Percentiles rank a stretch among this genome's conserved stretches.
Conservation (phyloP, 2,113 vertebrate species). For the Tragelaphus scriptus region DNA sequence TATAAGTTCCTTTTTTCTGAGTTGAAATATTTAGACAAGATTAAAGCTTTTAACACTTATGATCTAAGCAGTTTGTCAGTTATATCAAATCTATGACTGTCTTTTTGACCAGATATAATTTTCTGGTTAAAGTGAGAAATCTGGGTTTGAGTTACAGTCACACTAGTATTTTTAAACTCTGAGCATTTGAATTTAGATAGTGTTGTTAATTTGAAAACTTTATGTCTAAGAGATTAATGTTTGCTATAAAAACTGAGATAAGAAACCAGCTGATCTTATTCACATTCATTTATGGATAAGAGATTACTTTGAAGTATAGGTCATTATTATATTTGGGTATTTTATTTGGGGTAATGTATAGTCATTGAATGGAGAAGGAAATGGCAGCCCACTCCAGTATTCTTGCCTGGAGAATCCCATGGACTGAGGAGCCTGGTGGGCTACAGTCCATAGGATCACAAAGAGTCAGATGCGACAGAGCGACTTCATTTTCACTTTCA, state of each 20-base stretch:
- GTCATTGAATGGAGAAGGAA: neutral
- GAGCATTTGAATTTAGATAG: constrained; percentile 6
- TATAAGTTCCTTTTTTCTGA: neutral
- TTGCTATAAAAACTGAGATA: constrained; percentile 15
- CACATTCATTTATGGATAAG: neutral
- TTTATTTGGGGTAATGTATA: neutral
- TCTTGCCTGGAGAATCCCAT: neutral
- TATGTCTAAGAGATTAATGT: neutral
- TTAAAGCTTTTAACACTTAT: constrained; percentile 21
- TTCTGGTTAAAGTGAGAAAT: constrained; percentile 37
- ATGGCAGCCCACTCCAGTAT: neutral
- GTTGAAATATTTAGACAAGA: constrained; percentile 27
- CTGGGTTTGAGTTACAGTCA: constrained; percentile 4
- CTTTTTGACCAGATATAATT: neutral
- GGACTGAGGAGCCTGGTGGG: neutral
- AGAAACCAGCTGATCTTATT: neutral
- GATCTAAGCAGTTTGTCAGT: neutral
- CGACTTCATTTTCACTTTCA: neutral
- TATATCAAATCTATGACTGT: neutral
- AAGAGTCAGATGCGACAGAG: neutral
- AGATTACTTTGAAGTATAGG: neutral
- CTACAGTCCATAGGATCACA: neutral
- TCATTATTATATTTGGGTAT: neutral
- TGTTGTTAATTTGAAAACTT: constrained; percentile 10
- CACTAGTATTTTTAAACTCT: neutral